These are phyloP conservation scores for Dilophus febrilis DNA, from an alignment of 2,888 invertebrate genomes.

Conservation along the genomic window DNA sequence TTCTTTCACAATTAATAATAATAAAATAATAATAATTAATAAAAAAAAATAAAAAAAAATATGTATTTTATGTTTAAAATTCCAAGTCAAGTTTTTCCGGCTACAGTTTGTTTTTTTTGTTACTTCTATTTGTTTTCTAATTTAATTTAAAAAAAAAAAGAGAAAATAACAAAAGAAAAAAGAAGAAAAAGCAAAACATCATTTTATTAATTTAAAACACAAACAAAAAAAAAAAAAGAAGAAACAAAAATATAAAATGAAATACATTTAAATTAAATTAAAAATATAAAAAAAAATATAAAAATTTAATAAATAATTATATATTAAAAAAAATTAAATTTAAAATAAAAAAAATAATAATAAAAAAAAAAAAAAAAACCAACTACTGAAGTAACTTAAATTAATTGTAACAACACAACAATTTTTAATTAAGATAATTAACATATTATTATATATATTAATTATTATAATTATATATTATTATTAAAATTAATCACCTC, in stretches of 20 bases:
- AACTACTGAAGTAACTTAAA: slow-evolving; percentile 30
- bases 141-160: no score
- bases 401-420: slow-evolving; percentile 25
- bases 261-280: slow-evolving; percentile 3
- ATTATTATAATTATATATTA: slow-evolving; percentile 37
- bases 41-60: no score
- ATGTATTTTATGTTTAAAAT: no score
- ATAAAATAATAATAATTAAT: no score
- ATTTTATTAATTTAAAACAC: slow-evolving; percentile 14
- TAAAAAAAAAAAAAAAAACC: slow-evolving; percentile 11
- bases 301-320: not conserved
- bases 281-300: slow-evolving; percentile 7
- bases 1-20: no score
- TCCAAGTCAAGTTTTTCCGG: no score
- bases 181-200: slow-evolving; percentile 6
- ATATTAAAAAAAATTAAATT: slow-evolving; percentile 36
- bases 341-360: slow-evolving; percentile 28
- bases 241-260: slow-evolving; percentile 10
- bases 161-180: not conserved
- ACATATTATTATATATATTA: slow-evolving; percentile 11
- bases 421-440: slow-evolving; percentile 17
- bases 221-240: slow-evolving; percentile 15
- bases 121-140: no score
- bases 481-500: slow-evolving; percentile 30
- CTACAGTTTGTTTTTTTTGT: no score